Base-by-base conservation (phyloP, 2,113 vertebrate genomes). In the Gnathonemus echidnorhynchus region DNA sequence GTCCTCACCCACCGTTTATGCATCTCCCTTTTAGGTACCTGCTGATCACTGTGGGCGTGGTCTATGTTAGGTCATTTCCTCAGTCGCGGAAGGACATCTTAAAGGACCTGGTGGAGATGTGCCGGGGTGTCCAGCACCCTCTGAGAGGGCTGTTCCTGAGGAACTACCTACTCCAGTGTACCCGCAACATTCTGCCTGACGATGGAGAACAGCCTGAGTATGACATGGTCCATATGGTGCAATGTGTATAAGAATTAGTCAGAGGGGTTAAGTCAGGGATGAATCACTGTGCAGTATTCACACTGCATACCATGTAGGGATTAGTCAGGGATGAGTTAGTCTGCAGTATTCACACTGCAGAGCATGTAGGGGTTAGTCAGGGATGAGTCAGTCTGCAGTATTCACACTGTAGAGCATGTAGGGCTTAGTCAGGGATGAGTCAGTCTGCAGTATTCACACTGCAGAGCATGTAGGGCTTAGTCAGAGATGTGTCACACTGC, bases 71-170 rank as follows among this genome's bases (percentile, higher is more conserved):
- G 93, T 99, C 98, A 85, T 99, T 99, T 95, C 98, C 98, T n/a
- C 98, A 99, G 95, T 99, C 98, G 86, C 97, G 98, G 31, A 99
- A 99, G 89, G 98, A 99, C 91, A 99, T 99, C 89, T 93, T 99
- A 91, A 99, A 99, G 95, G 98, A 99, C 92, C 93, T 99, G 93
- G 98, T 99, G n/a, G 98, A 99, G 94, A 99, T 99, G 98, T 99
- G 98, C 52, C 98, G 98, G 5, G 98, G 98, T 4, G 98, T 99
- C n/a, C 98, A 99, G 93, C 98, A 99, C 94, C 98, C 98, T 0
- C 95, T 99, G 62, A 95, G 98, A 58, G 98, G 98, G 10, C 96
- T 99, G 2, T 99, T 99, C 93, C 97, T 99, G 91, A 96, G 98
- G 80, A 99, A 99, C 95, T 99, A 99, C 93, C 96, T 99, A 89